Conservation (phyloP, 2,113 vertebrate species). For the Microcebus tavaratra region DNA sequence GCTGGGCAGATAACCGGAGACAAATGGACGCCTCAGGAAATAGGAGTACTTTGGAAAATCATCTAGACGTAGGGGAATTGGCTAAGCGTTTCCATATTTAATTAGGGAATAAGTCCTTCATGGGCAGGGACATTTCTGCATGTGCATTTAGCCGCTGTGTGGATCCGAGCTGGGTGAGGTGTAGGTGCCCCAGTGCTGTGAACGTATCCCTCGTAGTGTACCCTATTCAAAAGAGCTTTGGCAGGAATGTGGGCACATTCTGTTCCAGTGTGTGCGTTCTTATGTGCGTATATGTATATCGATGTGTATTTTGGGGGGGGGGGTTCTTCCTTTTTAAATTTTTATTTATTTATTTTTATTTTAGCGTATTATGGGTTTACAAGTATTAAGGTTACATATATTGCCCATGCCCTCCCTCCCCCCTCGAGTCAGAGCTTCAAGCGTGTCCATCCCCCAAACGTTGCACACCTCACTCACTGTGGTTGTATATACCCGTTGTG, state of each 20-base stretch:
- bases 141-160: slow-evolving; percentile 1
- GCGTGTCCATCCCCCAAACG: no score
- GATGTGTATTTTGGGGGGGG: no score
- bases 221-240: slow-evolving; percentile 37
- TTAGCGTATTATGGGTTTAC: no score
- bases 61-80: slow-evolving; percentile 68
- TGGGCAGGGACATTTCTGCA: slow-evolving; percentile 59
- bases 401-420: no score
- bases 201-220: neutral
- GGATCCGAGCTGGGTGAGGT: neutral
- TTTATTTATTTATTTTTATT: no score
- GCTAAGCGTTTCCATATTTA: slow-evolving; percentile 70
- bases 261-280: rapidly evolving
- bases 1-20: slow-evolving; percentile 56
- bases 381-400: no score
- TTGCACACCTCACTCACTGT: no score
- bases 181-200: slow-evolving; percentile 20
- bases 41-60: slow-evolving; percentile 28
- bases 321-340: no score
- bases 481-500: no score
- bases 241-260: slow-evolving; percentile 23
- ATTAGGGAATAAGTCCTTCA: slow-evolving; percentile 65
- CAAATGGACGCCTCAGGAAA: slow-evolving; percentile 75
- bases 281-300: neutral
- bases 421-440: no score